A percentile compares a stretch with the other conserved stretches of the same genome.
phyloP scores from a whole-genome alignment of 92 coral and sea anemone genomes.

The Paramuricea clavata region DNA sequence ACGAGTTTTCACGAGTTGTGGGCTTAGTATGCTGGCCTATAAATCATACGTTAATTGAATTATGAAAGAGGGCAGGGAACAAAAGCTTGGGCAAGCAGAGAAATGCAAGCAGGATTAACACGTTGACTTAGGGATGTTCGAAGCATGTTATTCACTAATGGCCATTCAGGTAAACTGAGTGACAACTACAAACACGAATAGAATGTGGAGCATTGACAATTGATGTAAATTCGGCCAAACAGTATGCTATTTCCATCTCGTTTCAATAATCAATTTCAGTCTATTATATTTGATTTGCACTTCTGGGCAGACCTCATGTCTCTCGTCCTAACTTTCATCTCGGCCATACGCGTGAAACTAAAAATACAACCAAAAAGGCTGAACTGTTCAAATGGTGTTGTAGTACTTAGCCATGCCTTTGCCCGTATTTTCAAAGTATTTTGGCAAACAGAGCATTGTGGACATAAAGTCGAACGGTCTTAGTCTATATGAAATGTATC shows the following conservation, averaged over 20 bases:
- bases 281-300: no score
- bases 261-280: no score
- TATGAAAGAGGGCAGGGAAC: conserved; percentile 10
- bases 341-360: no score
- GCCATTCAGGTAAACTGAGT: neutral
- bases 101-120: neutral
- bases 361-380: no score
- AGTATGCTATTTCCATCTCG: neutral
- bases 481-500: no score
- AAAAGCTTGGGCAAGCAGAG: conserved; percentile 14
- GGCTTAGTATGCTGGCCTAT: conserved; percentile 15
- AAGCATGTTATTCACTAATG: conserved; percentile 31
- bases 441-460: no score
- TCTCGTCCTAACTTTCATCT: no score
- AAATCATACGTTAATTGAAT: conserved; percentile 49
- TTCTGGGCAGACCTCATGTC: no score
- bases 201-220: conserved; percentile 14
- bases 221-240: neutral
- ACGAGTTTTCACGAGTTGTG: conserved; percentile 10
- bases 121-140: conserved; percentile 17
- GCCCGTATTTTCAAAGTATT: no score
- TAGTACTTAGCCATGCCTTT: no score
- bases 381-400: no score
- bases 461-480: no score
- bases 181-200: neutral